phyloP scores from a whole-genome alignment of 2,113 vertebrate species.

The Ellobius talpinus region DNA sequence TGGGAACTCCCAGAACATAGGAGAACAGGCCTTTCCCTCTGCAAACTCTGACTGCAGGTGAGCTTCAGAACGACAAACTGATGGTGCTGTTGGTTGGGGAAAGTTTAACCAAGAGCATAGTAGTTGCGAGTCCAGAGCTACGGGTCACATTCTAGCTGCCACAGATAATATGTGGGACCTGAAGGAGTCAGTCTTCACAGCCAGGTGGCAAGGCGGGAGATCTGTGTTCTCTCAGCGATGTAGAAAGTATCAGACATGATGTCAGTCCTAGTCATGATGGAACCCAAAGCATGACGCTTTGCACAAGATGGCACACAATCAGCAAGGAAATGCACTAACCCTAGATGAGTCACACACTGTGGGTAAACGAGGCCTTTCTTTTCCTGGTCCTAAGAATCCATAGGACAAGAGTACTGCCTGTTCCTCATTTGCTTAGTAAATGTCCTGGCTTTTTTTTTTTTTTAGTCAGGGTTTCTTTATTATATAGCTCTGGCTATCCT shows the following conservation, averaged over 20 bases:
- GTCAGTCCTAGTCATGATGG: not conserved
- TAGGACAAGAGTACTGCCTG: not conserved
- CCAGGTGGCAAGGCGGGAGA: not conserved
- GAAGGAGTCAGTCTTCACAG: not conserved
- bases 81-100: not conserved
- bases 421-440: slow-evolving; percentile 21
- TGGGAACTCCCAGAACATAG: slow-evolving; percentile 82
- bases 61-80: slow-evolving; percentile 30
- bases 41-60: slow-evolving; percentile 89
- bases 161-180: not conserved
- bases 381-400: not conserved
- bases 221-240: not conserved
- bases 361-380: not conserved
- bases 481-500: not conserved
- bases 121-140: not conserved
- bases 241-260: not conserved
- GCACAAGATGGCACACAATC: not conserved
- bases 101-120: not conserved
- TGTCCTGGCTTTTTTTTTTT: not conserved
- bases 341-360: not conserved
- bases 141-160: not conserved
- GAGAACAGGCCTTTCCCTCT: slow-evolving; percentile 84
- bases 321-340: not conserved
- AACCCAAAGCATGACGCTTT: fast-evolving
- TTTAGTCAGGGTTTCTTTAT: not conserved